Base-by-base conservation (phyloP, 2,888 invertebrate genomes). In the Drosophila setosimentum region DNA sequence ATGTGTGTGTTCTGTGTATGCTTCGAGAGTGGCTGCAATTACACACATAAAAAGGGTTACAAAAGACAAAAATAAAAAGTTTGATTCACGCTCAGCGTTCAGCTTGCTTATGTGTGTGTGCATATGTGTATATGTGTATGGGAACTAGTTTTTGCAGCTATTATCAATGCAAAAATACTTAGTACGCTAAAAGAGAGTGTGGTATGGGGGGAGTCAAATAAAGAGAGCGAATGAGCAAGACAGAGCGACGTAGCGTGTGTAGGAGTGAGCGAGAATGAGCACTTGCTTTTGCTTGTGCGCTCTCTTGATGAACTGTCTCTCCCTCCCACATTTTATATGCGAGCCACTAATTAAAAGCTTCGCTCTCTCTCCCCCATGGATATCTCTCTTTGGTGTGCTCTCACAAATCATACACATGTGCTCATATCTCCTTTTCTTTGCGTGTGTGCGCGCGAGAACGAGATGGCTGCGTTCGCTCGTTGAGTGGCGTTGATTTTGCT, bases 401-500 rank as follows among this genome's bases (percentile, higher is more conserved):
- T 76, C 61, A 40, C 49, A 64, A 54, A 55, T 32, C 48, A 59
- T 32, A 27, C 45, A 45, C 45, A 45, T 16, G 24, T 24, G 45
- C 45, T 45, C 45, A 24, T 16, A 24, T 16, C 45, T 45, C 45
- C 45, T 24, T 8, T 45, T 24, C 24, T 24, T 8, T 16, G 24
- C 30, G 86, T 61, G 72, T 42, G 11, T 21, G 49, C 30, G 49
- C 30, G 85, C 63, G 70, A 35, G 73, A 87, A 78, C 76, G 90
- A 83, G 87, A 88, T 68, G 59, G 74, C 27, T 73, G 71, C 64
- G 53, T 55, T 73, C 27, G 40, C 45, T 58, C 35, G 29, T 57
- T 76, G 70, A 74, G 79, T 82, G 89, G 82, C 72, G 88, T 88
- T 88, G 86, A 87, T 86, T 87, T 82, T 54, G 75, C 42, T 68